Conservation (phyloP, 2,113 vertebrate species). For the Eira barbara region DNA sequence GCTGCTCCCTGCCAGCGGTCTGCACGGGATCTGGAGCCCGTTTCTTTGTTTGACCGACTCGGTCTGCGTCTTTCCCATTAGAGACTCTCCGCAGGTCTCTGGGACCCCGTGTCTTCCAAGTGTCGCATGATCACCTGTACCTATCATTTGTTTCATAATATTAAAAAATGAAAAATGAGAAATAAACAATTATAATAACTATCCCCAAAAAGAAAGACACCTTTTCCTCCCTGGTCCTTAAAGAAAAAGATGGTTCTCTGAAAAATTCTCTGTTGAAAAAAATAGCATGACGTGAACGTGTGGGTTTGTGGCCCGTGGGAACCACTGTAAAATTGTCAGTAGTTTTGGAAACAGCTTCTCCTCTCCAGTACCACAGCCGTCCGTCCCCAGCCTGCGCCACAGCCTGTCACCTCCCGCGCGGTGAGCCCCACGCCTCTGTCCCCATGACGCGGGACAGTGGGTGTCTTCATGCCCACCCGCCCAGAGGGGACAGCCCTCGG, state of each 20-base stretch:
- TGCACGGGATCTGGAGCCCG: not conserved
- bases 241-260: not conserved
- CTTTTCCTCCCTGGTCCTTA: not conserved
- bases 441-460: not conserved
- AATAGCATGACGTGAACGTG: slow-evolving; percentile 37
- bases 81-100: not conserved
- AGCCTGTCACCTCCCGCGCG: slow-evolving; percentile 35
- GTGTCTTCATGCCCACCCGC: not conserved
- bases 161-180: not conserved
- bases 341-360: slow-evolving; percentile 15
- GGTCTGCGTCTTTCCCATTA: not conserved
- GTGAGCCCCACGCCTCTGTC: not conserved
- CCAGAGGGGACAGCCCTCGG: not conserved
- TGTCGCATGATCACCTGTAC: not conserved
- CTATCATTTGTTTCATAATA: not conserved
- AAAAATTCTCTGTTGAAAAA: slow-evolving; percentile 23
- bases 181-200: not conserved
- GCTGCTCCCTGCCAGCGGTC: not conserved
- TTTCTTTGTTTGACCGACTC: slow-evolving; percentile 14
- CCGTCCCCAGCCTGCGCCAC: slow-evolving; percentile 14
- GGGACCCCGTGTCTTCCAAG: not conserved
- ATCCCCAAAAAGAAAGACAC: not conserved
- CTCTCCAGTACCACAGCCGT: slow-evolving; percentile 54
- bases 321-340: slow-evolving; percentile 46
- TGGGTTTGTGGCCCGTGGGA: slow-evolving; percentile 55